These are phyloP conservation scores for Timema cristinae DNA, from an alignment of 2,888 invertebrate species.

Conservation along the genomic window DNA sequence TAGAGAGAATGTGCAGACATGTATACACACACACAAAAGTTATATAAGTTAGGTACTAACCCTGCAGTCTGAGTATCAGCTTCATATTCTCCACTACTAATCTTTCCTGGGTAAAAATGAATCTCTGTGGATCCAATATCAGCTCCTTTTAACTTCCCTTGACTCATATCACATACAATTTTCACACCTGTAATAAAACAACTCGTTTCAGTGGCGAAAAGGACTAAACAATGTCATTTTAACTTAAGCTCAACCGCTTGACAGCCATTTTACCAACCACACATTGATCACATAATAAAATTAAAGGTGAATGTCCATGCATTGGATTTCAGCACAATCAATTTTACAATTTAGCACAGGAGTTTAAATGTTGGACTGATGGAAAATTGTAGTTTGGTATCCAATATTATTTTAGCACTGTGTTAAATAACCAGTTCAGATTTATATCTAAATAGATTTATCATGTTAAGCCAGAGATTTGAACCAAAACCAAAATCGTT, in stretches of 20 bases:
- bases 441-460: no score
- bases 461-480: no score
- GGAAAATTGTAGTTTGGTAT: not conserved
- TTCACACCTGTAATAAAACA: slow-evolving; percentile 56
- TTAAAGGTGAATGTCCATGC: no score
- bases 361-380: no score
- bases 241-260: no score
- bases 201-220: not conserved
- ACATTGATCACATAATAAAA: no score
- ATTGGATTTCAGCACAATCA: no score
- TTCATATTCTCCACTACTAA: slow-evolving; percentile 58
- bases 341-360: no score
- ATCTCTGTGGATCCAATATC: slow-evolving; percentile 70
- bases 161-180: slow-evolving; percentile 68
- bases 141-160: slow-evolving; percentile 67
- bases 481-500: no score
- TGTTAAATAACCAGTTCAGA: not conserved
- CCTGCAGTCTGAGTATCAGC: slow-evolving; percentile 83
- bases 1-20: not conserved
- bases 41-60: slow-evolving; percentile 41
- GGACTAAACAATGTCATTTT: no score
- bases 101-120: slow-evolving; percentile 60
- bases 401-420: not conserved
- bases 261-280: no score
- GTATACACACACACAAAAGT: not conserved